These are phyloP conservation scores for Diplolepis rosae DNA, from an alignment of 2,888 invertebrate genomes.

Conservation along the genomic window DNA sequence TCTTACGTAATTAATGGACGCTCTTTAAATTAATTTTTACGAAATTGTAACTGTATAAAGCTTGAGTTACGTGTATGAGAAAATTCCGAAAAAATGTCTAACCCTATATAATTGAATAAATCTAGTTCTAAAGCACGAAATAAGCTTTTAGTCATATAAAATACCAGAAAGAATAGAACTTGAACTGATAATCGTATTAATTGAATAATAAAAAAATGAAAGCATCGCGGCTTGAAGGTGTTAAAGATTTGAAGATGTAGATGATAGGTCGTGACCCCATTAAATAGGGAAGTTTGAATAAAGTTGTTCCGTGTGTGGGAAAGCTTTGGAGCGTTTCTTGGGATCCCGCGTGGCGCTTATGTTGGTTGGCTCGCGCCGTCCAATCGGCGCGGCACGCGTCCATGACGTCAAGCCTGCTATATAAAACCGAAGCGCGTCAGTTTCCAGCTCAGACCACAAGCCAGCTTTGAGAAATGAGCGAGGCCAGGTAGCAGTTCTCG, in stretches of 20 bases:
- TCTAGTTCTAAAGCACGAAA: too few species aligned
- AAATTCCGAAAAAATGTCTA: too few species aligned
- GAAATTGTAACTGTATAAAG: too few species aligned
- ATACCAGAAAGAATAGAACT: background rate
- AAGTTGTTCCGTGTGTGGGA: slow-evolving; percentile 39
- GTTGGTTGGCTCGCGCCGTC: slow-evolving; percentile 69
- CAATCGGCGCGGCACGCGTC: slow-evolving; percentile 55
- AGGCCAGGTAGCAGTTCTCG: slow-evolving; percentile 54
- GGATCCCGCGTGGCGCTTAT: slow-evolving; percentile 59
- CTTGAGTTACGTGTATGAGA: too few species aligned
- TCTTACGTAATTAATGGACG: too few species aligned
- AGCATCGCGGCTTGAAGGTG: background rate
- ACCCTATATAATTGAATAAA: too few species aligned
- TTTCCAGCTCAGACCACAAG: slow-evolving; percentile 63
- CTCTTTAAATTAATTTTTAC: too few species aligned
- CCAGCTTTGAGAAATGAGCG: slow-evolving; percentile 58
- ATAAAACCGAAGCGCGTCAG: slow-evolving; percentile 58
- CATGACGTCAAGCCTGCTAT: slow-evolving; percentile 66
- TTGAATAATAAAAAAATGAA: too few species aligned
- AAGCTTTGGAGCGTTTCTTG: slow-evolving; percentile 48
- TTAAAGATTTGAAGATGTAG: background rate
- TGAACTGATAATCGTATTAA: background rate
- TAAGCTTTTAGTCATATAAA: background rate
- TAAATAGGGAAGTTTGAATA: background rate
- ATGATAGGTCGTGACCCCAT: background rate